phyloP scores from a whole-genome alignment of 2,797 vertebrate species.

The Aphelocoma californica region DNA sequence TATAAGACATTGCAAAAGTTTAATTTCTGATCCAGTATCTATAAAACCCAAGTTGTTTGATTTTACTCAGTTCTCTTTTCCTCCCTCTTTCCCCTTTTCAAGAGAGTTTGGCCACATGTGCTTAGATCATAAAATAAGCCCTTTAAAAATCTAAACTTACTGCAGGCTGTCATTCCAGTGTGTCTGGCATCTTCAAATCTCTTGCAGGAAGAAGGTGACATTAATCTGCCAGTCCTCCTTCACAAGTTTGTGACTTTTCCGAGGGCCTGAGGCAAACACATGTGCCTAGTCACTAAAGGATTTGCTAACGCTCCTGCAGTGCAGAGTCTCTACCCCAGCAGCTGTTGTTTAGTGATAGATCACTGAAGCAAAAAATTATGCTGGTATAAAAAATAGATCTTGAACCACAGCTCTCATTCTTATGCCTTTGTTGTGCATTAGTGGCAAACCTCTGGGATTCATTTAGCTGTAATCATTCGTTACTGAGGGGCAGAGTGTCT shows the following conservation, averaged over 20 bases:
- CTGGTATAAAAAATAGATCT: slow-evolving; percentile 84
- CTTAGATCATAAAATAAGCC: not conserved
- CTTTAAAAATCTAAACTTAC: not conserved
- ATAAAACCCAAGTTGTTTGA: not conserved
- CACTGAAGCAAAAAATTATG: slow-evolving; percentile 94
- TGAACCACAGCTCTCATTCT: slow-evolving; percentile 73
- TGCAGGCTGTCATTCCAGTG: slow-evolving; percentile 71
- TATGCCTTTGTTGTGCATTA: slow-evolving; percentile 82
- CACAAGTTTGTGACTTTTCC: slow-evolving; percentile 69
- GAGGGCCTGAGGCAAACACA: slow-evolving; percentile 78
- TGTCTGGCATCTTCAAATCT: slow-evolving; percentile 73
- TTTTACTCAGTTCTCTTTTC: not conserved
- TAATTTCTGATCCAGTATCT: not conserved
- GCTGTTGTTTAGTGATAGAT: slow-evolving; percentile 91
- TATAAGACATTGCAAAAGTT: not conserved
- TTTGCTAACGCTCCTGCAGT: slow-evolving; percentile 65
- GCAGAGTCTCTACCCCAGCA: slow-evolving; percentile 78
- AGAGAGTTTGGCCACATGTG: not conserved
- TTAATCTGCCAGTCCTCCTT: slow-evolving; percentile 73
- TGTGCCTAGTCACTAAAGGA: slow-evolving; percentile 74
- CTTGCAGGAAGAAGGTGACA: slow-evolving; percentile 51
- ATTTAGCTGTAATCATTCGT: slow-evolving; percentile 86
- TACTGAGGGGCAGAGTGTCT: slow-evolving; percentile 79
- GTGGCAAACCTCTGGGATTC: slow-evolving; percentile 81
- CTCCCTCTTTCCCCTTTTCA: not conserved